Evolutionary conservation across 2,797 vertebrate genomes (phyloP).

Genomic region (Molothrus aeneus): DNA sequence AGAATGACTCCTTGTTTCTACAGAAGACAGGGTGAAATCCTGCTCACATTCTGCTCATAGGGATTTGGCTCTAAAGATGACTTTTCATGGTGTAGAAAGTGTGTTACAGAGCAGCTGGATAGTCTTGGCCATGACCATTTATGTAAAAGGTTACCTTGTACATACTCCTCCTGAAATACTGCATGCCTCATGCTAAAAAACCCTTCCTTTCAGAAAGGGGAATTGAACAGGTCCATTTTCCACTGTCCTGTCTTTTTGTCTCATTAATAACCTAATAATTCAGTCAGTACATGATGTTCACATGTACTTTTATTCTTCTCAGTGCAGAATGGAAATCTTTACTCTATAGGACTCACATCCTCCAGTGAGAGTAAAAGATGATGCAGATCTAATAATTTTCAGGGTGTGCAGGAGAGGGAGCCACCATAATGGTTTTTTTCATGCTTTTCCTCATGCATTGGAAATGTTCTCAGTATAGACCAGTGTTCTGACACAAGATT

Average conservation of each 20-base stretch:
- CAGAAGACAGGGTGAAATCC: not conserved
- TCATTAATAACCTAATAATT: not conserved
- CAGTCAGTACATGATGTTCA: not conserved
- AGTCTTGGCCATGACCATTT: not conserved
- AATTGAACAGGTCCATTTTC: not conserved
- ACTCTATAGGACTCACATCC: not conserved
- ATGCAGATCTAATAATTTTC: not conserved
- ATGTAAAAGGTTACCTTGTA: not conserved
- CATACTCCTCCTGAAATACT: not conserved
- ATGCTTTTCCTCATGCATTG: not conserved
- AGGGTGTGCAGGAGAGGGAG: not conserved
- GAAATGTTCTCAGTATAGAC: not conserved
- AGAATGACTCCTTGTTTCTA: not conserved
- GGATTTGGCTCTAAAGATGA: not conserved
- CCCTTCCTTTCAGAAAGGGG: not conserved
- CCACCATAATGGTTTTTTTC: not conserved
- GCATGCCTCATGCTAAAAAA: not conserved
- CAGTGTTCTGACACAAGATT: slow-evolving; percentile 10
- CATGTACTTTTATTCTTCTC: not conserved
- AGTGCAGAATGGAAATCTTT: not conserved
- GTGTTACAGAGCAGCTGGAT: not conserved
- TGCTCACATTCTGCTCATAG: not conserved
- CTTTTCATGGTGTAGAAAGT: not conserved
- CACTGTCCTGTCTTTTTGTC: not conserved
- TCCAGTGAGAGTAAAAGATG: not conserved